Evolutionary conservation across 2,797 vertebrate species (phyloP).

Genomic region (Nyctalus aviator): DNA sequence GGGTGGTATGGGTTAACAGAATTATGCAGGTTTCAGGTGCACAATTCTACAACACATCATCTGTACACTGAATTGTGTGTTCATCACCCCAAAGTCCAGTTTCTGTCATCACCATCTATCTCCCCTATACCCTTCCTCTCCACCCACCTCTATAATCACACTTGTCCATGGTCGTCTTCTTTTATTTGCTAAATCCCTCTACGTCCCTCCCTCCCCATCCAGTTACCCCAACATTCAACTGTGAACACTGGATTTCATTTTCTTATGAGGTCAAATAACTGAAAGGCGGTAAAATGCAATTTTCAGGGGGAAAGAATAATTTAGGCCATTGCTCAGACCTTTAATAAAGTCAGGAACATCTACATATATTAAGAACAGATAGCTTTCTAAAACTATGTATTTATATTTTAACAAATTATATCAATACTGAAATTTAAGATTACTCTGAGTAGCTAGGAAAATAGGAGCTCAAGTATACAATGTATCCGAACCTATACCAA

Average conservation of each 20-base stretch:
- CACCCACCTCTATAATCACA: not conserved
- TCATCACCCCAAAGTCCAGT: too few species aligned
- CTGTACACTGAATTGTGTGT: too few species aligned
- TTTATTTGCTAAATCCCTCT: not conserved
- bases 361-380: not conserved
- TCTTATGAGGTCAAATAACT: not conserved
- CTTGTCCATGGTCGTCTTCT: not conserved
- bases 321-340: not conserved
- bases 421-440: not conserved
- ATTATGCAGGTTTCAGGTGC: too few species aligned
- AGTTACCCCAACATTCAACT: not conserved
- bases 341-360: not conserved
- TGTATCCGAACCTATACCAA: not conserved
- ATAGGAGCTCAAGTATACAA: not conserved
- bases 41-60: too few species aligned
- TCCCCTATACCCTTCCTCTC: not conserved
- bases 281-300: not conserved
- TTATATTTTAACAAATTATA: slow-evolving; percentile 33
- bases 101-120: too few species aligned
- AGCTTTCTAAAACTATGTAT: slow-evolving; percentile 1
- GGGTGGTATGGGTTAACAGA: too few species aligned
- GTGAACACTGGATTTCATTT: slow-evolving; percentile 23
- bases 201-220: too few species aligned
- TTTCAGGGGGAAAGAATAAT: not conserved
- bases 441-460: slow-evolving; percentile 21